These are phyloP conservation scores for Gopherus flavomarginatus DNA, from an alignment of 2,113 vertebrate genomes.

Conservation along the genomic window DNA sequence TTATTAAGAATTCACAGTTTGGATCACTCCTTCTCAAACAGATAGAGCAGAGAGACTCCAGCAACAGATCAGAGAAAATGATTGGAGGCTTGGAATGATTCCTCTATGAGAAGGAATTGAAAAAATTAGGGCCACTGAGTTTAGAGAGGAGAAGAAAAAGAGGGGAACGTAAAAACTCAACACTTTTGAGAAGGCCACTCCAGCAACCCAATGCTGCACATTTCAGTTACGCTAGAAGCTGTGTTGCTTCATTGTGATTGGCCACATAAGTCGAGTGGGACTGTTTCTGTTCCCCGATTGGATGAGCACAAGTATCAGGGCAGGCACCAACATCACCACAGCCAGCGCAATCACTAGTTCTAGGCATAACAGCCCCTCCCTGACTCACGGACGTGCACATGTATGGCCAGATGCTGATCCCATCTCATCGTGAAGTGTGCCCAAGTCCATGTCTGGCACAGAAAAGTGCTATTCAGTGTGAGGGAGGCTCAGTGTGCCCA, in stretches of 20 bases:
- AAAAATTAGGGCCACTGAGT: slow-evolving; percentile 51
- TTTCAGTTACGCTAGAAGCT: background rate
- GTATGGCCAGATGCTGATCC: fast-evolving
- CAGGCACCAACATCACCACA: background rate
- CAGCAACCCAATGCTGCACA: background rate
- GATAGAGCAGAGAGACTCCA: background rate
- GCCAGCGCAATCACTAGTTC: background rate
- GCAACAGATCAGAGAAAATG: slow-evolving; percentile 68
- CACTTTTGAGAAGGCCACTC: background rate
- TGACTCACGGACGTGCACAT: background rate
- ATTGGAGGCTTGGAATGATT: slow-evolving; percentile 67
- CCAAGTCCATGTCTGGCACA: background rate
- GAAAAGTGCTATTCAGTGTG: fast-evolving
- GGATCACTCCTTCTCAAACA: slow-evolving; percentile 31
- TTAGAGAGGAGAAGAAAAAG: slow-evolving; percentile 54
- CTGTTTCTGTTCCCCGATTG: slow-evolving; percentile 13
- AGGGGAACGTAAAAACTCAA: slow-evolving; percentile 31
- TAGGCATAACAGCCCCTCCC: background rate
- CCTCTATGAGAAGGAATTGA: slow-evolving; percentile 63
- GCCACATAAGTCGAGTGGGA: slow-evolving; percentile 6
- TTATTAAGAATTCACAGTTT: slow-evolving; percentile 21
- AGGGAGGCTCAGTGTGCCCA: background rate
- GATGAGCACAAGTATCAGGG: background rate
- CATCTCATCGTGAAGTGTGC: fast-evolving
- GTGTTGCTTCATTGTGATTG: slow-evolving; percentile 15